A percentile compares a stretch with the other conserved stretches of the same genome.
phyloP scores from a whole-genome alignment of 2,888 invertebrate species.

The Pelosia muscerda region DNA sequence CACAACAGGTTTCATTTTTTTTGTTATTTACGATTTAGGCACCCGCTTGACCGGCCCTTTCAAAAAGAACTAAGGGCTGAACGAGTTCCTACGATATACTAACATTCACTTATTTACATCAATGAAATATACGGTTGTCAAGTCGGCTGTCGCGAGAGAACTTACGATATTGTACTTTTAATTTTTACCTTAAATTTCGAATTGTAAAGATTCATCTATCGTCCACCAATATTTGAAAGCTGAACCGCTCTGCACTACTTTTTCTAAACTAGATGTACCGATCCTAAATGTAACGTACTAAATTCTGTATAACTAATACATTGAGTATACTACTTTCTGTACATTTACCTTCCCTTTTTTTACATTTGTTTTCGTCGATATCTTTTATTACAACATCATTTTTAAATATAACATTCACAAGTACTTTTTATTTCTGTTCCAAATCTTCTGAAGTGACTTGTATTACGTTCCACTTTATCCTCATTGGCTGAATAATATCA shows the following conservation, averaged over 20 bases:
- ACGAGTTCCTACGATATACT: slow-evolving; percentile 70
- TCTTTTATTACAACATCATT: slow-evolving; percentile 30
- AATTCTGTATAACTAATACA: slow-evolving; percentile 73
- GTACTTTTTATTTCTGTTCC: slow-evolving; percentile 23
- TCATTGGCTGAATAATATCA: slow-evolving; percentile 47
- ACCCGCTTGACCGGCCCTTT: slow-evolving; percentile 64
- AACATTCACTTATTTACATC: slow-evolving; percentile 82
- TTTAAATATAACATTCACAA: slow-evolving; percentile 37
- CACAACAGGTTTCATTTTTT: slow-evolving; percentile 77
- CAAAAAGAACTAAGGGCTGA: slow-evolving; percentile 56
- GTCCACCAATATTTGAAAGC: slow-evolving; percentile 85
- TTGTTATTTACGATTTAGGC: slow-evolving; percentile 68
- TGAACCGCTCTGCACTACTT: slow-evolving; percentile 79
- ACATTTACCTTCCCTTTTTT: slow-evolving; percentile 51
- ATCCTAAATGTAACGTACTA: slow-evolving; percentile 73
- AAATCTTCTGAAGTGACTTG: slow-evolving; percentile 28
- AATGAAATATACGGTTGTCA: slow-evolving; percentile 65
- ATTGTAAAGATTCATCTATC: slow-evolving; percentile 77
- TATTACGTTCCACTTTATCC: slow-evolving; percentile 29
- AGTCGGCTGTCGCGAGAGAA: slow-evolving; percentile 66
- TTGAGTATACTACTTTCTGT: slow-evolving; percentile 71
- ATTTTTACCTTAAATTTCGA: slow-evolving; percentile 68
- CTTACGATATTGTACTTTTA: slow-evolving; percentile 67
- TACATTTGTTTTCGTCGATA: slow-evolving; percentile 23
- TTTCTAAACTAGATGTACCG: slow-evolving; percentile 77